These are phyloP conservation scores for Nothoprocta perdicaria DNA, from an alignment of 2,113 vertebrate genomes.

Conservation along the genomic window DNA sequence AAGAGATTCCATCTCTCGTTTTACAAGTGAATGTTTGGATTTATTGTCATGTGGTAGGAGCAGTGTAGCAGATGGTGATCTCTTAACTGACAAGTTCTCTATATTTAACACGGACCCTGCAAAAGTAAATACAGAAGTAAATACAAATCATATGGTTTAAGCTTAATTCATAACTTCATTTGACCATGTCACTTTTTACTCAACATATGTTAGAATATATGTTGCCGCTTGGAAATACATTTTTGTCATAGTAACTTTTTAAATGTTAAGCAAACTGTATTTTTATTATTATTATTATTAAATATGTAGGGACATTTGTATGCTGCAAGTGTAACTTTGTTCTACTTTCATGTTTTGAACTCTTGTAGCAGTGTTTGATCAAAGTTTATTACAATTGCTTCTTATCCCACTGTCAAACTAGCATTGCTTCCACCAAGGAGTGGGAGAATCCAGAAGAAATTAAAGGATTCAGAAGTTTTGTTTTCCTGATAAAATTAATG, in stretches of 20 bases:
- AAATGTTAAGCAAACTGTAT: not conserved
- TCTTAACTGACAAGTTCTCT: not conserved
- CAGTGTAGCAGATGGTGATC: not conserved
- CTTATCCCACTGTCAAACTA: not conserved
- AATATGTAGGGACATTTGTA: not conserved
- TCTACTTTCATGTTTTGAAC: not conserved
- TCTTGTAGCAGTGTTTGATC: not conserved
- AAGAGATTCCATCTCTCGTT: not conserved
- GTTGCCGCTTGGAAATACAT: not conserved
- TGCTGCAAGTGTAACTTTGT: not conserved
- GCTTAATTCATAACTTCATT: not conserved
- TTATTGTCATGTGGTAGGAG: not conserved
- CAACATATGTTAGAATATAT: not conserved
- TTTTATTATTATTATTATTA: no score
- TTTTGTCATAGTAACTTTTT: not conserved
- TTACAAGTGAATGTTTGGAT: not conserved
- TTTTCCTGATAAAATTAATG: not conserved
- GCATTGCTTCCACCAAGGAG: not conserved
- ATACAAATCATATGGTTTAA: not conserved
- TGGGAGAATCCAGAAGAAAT: not conserved
- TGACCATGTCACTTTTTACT: not conserved
- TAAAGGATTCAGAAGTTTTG: not conserved
- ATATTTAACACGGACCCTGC: not conserved
- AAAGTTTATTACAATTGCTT: not conserved
- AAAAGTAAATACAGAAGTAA: conserved; percentile 32